Base-by-base conservation (phyloP, 2,113 vertebrate species). In the Pseudopipra pipra region DNA sequence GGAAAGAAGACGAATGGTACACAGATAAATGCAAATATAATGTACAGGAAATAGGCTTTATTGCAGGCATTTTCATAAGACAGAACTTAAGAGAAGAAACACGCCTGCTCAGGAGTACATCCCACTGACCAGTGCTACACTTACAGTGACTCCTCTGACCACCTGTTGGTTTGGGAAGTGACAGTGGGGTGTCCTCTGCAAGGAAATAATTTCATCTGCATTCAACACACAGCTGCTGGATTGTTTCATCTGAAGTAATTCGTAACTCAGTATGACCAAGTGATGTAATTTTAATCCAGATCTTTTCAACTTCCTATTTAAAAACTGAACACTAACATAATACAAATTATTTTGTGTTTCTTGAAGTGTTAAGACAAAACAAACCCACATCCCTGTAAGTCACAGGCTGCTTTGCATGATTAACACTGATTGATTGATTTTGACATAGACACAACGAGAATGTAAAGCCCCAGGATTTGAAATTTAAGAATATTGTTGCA, bases 251-350 rank as follows among this genome's bases (percentile, higher is more conserved):
- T 47, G 5, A 67, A 4, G 79, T 41, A 80, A 98, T 91, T 19
- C 59, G 94, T 14, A 98, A 98, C 46, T 97, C 97, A 7, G 76
- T 95, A 83, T 99, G 94, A 61, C 85, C 94, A 9, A 99, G 97
- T 2, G 98, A 98, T 89, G 98, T 91, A 12, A 99, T 97, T 97
- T 99, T 99, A 96, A 99, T 98, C 30, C 96, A 98, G 18, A 99
- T 96, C 59, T 98, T 97, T 94, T 99, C 98, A 6, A 96, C 97
- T 4, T 95, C 41, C 99, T 99, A 89, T 73, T 82, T 71, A 49
- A 89, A 87, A 88, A 72, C 47, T 74, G 82, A 93, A 8, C 68
- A 85, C 23, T 93, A 79, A 72, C 30, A 35, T 13, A 65, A 84
- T 21, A 54, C 21, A 83, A 66, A 88, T 72, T 52, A 59, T 47